These are phyloP conservation scores for Anas bernieri DNA, from an alignment of 2,797 vertebrate genomes.

Conservation along the genomic window DNA sequence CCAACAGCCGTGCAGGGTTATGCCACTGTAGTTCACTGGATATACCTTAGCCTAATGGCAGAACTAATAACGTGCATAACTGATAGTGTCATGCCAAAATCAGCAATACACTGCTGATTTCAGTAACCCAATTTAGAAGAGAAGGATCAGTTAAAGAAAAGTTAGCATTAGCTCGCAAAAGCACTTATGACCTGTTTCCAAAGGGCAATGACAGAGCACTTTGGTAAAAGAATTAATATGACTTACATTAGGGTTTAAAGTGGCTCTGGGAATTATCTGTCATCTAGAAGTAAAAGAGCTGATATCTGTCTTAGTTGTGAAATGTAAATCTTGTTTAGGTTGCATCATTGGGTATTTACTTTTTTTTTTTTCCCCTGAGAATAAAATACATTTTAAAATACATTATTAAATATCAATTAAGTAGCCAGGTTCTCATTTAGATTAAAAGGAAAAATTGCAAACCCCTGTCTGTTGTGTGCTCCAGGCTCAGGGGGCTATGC, in stretches of 20 bases:
- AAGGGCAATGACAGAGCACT: neutral
- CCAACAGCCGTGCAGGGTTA: neutral
- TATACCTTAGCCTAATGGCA: neutral
- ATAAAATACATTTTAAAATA: slow-evolving; percentile 53
- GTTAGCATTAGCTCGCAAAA: neutral
- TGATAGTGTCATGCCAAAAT: neutral
- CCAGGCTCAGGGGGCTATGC: slow-evolving; percentile 42
- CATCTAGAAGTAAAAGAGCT: neutral
- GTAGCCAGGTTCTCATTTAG: neutral
- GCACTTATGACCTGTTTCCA: neutral
- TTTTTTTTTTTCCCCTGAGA: neutral
- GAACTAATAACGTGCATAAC: neutral
- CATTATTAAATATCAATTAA: slow-evolving; percentile 68
- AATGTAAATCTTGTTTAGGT: slow-evolving; percentile 49
- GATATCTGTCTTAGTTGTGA: slow-evolving; percentile 39
- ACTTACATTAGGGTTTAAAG: neutral
- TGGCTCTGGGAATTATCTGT: neutral
- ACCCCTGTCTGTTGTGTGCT: neutral
- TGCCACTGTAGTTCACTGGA: neutral
- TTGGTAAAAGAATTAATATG: neutral
- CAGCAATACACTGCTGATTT: neutral
- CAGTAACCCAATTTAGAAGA: neutral
- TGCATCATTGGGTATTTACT: neutral
- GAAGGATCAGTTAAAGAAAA: neutral
- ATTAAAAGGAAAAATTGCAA: slow-evolving; percentile 8